Evolutionary conservation across 2,113 vertebrate genomes (phyloP).

Genomic region (Oceanodroma tethys): DNA sequence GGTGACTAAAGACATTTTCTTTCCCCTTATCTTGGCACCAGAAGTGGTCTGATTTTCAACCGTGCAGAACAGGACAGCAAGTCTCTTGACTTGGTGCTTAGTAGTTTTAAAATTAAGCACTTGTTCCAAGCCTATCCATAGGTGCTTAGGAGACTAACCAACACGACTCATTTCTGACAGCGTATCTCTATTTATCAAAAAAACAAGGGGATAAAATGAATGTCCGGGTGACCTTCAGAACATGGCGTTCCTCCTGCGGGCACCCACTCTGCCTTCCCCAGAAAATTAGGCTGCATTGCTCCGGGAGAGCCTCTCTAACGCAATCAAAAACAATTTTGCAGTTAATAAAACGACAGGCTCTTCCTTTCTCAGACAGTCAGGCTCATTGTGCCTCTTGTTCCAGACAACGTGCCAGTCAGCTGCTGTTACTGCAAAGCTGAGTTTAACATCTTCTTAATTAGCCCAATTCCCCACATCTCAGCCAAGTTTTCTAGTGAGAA

Average conservation of each 20-base stretch:
- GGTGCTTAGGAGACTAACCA: background rate
- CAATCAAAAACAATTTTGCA: background rate
- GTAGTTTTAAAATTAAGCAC: background rate
- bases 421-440: slow-evolving; percentile 20
- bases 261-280: background rate
- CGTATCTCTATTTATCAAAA: background rate
- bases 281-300: background rate
- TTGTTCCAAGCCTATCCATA: background rate
- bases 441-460: slow-evolving; percentile 51
- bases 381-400: slow-evolving; percentile 5
- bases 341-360: background rate
- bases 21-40: background rate
- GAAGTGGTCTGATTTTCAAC: background rate
- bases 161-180: background rate
- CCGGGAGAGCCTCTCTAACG: background rate
- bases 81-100: background rate
- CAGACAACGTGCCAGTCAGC: slow-evolving; percentile 47
- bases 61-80: background rate
- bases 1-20: background rate
- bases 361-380: slow-evolving; percentile 30
- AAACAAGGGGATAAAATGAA: background rate
- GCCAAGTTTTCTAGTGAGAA: slow-evolving; percentile 29
- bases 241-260: background rate
- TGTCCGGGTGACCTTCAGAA: background rate
- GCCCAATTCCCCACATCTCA: background rate